These are phyloP conservation scores for Eupithecia vulgata DNA, from an alignment of 2,888 invertebrate species.

Conservation along the genomic window DNA sequence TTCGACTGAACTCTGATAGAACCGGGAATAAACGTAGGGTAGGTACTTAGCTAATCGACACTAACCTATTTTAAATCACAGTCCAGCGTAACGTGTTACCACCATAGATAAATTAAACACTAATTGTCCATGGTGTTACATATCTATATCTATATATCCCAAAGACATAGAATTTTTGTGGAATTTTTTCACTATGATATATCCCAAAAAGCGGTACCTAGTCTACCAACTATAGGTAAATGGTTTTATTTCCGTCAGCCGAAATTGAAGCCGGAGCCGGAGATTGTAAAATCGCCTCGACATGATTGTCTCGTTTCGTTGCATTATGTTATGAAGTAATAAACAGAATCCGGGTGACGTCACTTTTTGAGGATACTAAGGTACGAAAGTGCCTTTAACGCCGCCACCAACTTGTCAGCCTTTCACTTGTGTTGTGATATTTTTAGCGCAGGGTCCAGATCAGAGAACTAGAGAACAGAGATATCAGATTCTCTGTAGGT, in stretches of 20 bases:
- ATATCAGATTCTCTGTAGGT: too few species aligned
- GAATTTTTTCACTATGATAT: too few species aligned
- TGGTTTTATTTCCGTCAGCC: neutral
- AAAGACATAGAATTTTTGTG: too few species aligned
- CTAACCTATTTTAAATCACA: too few species aligned
- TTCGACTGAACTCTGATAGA: neutral
- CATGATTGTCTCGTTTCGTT: slow-evolving; percentile 49
- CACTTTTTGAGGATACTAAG: slow-evolving; percentile 39
- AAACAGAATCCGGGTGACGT: slow-evolving; percentile 67
- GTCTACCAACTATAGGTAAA: neutral
- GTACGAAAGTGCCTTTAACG: neutral
- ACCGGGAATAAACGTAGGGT: neutral
- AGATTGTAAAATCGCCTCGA: slow-evolving; percentile 56
- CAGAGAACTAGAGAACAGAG: neutral
- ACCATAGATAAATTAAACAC: too few species aligned
- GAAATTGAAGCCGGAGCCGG: slow-evolving; percentile 53
- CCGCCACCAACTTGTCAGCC: too few species aligned
- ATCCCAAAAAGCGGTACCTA: neutral
- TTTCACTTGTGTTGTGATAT: slow-evolving; percentile 6
- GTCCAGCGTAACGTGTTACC: neutral
- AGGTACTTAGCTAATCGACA: neutral
- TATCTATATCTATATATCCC: too few species aligned
- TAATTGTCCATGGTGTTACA: too few species aligned
- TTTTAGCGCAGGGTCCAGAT: slow-evolving; percentile 2
- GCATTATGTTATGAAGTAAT: slow-evolving; percentile 39